phyloP scores from a whole-genome alignment of 1,140 invertebrate species.

The Heliconius nattereri region DNA sequence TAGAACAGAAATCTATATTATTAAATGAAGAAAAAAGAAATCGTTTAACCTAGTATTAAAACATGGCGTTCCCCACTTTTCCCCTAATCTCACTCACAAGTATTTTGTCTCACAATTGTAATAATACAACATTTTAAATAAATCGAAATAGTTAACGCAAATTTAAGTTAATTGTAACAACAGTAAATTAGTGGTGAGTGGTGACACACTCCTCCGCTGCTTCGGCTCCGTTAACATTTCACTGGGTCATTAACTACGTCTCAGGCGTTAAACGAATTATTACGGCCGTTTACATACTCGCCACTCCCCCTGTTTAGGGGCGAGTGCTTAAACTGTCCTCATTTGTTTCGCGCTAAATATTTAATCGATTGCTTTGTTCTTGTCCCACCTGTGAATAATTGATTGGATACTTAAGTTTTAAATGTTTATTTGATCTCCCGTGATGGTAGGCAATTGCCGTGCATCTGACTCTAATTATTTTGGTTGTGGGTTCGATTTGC shows the following conservation, averaged over 20 bases:
- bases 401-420: not conserved
- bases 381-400: conserved; percentile 8
- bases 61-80: not conserved
- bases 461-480: no score
- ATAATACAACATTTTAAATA: not conserved
- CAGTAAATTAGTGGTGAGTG: conserved; percentile 24
- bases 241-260: conserved; percentile 59
- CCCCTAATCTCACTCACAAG: no score
- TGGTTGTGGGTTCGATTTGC: no score
- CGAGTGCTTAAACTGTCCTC: conserved; percentile 54
- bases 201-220: conserved; percentile 23
- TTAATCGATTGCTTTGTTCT: conserved; percentile 45
- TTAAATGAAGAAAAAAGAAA: no score
- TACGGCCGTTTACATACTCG: conserved; percentile 54
- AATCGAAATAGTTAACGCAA: not conserved
- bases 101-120: not conserved
- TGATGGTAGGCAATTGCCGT: not conserved
- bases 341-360: conserved; percentile 56
- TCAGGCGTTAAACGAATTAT: conserved; percentile 57
- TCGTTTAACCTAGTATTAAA: not conserved
- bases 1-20: no score
- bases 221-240: conserved; percentile 48
- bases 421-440: not conserved
- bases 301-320: conserved; percentile 48
- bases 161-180: conserved; percentile 8